Base-by-base conservation (phyloP, 2,888 invertebrate species). In the Drosophila basisetae region DNA sequence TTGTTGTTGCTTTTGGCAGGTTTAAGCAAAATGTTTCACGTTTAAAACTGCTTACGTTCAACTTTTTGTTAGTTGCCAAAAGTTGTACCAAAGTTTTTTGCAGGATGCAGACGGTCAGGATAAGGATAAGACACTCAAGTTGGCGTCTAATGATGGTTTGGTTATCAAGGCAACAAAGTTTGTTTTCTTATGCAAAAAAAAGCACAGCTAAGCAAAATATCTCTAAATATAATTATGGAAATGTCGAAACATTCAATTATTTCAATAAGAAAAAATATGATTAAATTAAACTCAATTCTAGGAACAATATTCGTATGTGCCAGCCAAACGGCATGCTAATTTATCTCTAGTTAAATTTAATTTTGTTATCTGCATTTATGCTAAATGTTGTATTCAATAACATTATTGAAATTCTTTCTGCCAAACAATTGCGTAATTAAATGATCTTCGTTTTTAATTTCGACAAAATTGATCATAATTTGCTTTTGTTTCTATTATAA, bases 91-190 rank as follows among this genome's bases (percentile, higher is more conserved):
- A 60, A 67, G 49, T 76, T 78, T 68, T 43, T 50, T 37, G n/a
- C 61, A 62, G 55, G 43, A 76, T 68, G 65, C 65, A 76, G 59
- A 28, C 31, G 30, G 69, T 31, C 52, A 52, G 39, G 43, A 22
- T 47, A 28, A 11, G 54, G 56, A 67, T 61, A 68, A 64, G 81
- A 72, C 39, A 68, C 66, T 67, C 58, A 3, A 41, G 50, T 56
- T 74, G 70, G 41, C 66, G 52, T 75, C 70, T 70, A 75, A 66
- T 79, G 79, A 74, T 60, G 59, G 65, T 79, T 69, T 25, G 62
- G 55, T 31, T 80, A 66, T 67, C 63, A 54, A 54, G 62, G 28
- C 49, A 28, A 33, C 10, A 66, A 61, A 63, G 50, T 79, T 77
- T 65, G 11, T 13, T 31, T 62, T 28, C 37, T 28, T 16, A 50